Base-by-base conservation (phyloP, 2,888 invertebrate species). In the Plebejus anna region DNA sequence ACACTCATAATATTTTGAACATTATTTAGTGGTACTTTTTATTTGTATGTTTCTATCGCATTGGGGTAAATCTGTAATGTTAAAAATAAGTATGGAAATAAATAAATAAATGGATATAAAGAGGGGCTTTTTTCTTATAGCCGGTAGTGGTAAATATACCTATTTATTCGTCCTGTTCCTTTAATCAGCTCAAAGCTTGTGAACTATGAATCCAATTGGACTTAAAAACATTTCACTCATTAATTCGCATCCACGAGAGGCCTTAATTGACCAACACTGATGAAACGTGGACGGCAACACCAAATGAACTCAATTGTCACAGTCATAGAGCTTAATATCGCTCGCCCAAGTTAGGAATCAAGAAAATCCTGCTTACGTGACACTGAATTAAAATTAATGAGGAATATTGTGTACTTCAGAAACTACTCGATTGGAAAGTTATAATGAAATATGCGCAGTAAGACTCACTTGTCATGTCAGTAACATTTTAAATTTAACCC, bases 301-400 rank as follows among this genome's bases (percentile, higher is more conserved):
- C 9, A 71, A 71, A 71, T 42, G 42, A 38, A 71, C 71, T 42
- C 22, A 42, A 71, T 22, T 66, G 4, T 4, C 7, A 71, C 1
- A 0, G 11, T 1, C 7, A 42, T 42, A 71, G 42, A 42, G 71
- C 22, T 22, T n/a, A 42, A 22, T n/a, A 42, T 71, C 42, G 71
- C 9, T 6, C 9, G 42, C 38, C 9, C n/a, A 4, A 38, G 9
- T 2, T 9, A 9, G 4, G 32, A 71, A 42, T 42, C 71, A 22
- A 71, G 42, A 42, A 71, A 71, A 71, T 71, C 71, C 71, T 71
- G 71, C n/a, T 71, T 71, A 71, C 71, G 71, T 71, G 71, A 71
- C 42, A 71, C 22, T 22, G 71, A 71, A 71, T 71, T 71, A 71
- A 71, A 71, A 71, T 71, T 71, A 71, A 71, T 42, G 71, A 42